Conservation (phyloP, 2,888 invertebrate species). For the Pollenia amentaria region DNA sequence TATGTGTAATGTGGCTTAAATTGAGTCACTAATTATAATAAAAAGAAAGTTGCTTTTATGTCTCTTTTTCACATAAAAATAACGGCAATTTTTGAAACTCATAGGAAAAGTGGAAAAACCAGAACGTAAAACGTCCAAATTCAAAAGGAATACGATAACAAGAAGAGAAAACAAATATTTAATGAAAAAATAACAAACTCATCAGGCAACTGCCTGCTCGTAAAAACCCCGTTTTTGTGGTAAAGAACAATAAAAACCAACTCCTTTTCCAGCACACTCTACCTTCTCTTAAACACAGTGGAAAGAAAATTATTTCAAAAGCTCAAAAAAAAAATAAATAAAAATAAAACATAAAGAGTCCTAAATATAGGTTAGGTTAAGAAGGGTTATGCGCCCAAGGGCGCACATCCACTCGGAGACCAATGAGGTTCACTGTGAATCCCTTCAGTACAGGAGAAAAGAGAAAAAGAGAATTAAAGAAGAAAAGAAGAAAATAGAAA, state of each 20-base stretch:
- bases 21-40: constrained; percentile 68
- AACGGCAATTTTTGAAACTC: constrained; percentile 43
- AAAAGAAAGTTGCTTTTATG: constrained; percentile 27
- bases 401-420: no score
- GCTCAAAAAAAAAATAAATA: no score
- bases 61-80: constrained; percentile 32
- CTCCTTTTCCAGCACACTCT: background rate
- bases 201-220: constrained; percentile 5
- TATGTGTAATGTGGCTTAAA: constrained; percentile 49
- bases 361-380: no score
- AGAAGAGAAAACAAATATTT: constrained; percentile 49
- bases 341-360: no score
- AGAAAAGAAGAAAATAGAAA: no score
- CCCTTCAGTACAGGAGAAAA: no score
- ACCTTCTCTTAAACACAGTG: background rate
- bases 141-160: constrained; percentile 25
- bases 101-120: constrained; percentile 4
- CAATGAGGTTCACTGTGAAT: no score
- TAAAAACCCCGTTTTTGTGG: constrained; percentile 25
- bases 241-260: constrained; percentile 21
- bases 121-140: background rate
- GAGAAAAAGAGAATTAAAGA: no score
- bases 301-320: no score
- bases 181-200: constrained; percentile 61
- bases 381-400: no score